Percentiles rank a stretch among this genome's conserved stretches.
Conservation (phyloP, 1,140 invertebrate species). For the Drepana arcuata region DNA sequence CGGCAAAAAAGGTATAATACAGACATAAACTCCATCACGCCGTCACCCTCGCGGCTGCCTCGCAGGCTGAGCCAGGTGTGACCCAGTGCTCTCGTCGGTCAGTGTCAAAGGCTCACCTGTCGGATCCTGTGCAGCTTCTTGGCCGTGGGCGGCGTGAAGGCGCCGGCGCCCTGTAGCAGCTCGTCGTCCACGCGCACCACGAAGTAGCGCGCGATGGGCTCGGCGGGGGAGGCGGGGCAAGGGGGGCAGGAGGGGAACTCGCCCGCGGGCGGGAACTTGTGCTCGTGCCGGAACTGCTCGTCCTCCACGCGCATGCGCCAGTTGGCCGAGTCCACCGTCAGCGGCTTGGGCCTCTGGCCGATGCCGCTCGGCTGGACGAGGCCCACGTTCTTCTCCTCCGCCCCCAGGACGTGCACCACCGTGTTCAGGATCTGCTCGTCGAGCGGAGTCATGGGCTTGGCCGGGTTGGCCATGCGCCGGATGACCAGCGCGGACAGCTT, state of each 20-base stretch:
- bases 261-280: slow-evolving; percentile 4
- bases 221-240: no score
- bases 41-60: no score
- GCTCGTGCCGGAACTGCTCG: slow-evolving; percentile 33
- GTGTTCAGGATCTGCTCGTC: slow-evolving; percentile 83
- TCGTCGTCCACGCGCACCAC: slow-evolving; percentile 58
- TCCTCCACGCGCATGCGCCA: slow-evolving; percentile 36
- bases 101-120: slow-evolving; percentile 60
- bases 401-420: slow-evolving; percentile 78
- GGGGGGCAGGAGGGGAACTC: not conserved
- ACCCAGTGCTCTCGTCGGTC: no score
- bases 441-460: slow-evolving; percentile 75
- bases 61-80: no score
- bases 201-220: slow-evolving; percentile 54
- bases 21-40: no score
- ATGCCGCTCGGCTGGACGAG: slow-evolving; percentile 83
- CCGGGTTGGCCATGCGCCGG: slow-evolving; percentile 80
- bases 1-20: no score
- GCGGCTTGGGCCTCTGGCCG: slow-evolving; percentile 81
- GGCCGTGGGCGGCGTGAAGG: slow-evolving; percentile 57
- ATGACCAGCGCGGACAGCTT: slow-evolving; percentile 85
- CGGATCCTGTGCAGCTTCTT: slow-evolving; percentile 61
- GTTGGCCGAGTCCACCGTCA: slow-evolving; percentile 69
- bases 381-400: slow-evolving; percentile 81
- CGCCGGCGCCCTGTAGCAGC: slow-evolving; percentile 35